phyloP scores from a whole-genome alignment of 35 echinoderm and acorn worm genomes.

The Chiridota heheva region DNA sequence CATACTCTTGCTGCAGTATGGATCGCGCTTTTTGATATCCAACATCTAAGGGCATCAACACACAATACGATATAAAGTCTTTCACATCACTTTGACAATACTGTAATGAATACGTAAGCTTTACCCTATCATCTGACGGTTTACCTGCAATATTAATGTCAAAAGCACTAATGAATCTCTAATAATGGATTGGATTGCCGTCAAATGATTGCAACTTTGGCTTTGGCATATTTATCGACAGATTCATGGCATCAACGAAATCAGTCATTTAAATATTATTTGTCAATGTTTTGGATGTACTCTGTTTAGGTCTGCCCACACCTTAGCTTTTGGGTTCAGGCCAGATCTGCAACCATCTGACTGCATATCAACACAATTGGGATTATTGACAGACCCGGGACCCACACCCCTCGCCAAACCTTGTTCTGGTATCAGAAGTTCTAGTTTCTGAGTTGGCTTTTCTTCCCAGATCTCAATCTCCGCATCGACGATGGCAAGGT shows the following conservation, averaged over 20 bases:
- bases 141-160: slow-evolving; percentile 45
- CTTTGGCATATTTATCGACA: slow-evolving; percentile 43
- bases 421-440: too few relatives aligned
- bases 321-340: too few relatives aligned
- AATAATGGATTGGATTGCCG: slow-evolving; percentile 56
- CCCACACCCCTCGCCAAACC: too few relatives aligned
- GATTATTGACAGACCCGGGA: background rate
- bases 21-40: slow-evolving; percentile 1
- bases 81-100: slow-evolving; percentile 22
- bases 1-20: slow-evolving; percentile 25
- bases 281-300: too few relatives aligned
- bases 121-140: background rate
- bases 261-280: too few relatives aligned
- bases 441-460: background rate
- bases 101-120: slow-evolving; percentile 29
- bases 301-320: too few relatives aligned
- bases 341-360: too few relatives aligned
- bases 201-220: slow-evolving; percentile 42
- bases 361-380: background rate
- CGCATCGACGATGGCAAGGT: background rate
- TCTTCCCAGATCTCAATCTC: background rate
- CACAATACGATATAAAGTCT: slow-evolving; percentile 16
- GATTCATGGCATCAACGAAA: too few relatives aligned
- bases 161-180: slow-evolving; percentile 49
- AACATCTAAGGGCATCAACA: slow-evolving; percentile 5